Base-by-base conservation (phyloP, 2,888 invertebrate genomes). In the Volucella bombylans region DNA sequence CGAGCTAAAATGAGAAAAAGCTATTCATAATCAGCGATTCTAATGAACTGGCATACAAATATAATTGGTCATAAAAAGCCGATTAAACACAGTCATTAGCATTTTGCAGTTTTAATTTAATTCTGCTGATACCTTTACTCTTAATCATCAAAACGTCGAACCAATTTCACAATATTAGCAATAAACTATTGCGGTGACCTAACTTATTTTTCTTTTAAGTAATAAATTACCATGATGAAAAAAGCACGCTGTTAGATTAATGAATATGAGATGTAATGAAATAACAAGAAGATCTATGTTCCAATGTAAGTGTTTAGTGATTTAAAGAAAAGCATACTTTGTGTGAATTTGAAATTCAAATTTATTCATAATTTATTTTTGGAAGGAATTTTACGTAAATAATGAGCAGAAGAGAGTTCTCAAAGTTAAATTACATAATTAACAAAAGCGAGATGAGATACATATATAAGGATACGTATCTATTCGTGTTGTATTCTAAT, bases 201-300 rank as follows among this genome's bases (percentile, higher is more conserved):
- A 15, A n/a, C 9, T 47, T 49, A 10, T 39, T 47, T 31, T 47
- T 38, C 15, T 68, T 6, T 45, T 12, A 52, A 39, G 15, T 45
- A 62, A 62, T 47, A 65, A 39, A 65, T 65, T 50, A 38, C 2
- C 50, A 65, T 64, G 50, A 50, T 38, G 50, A 41, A 50, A 39
- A 59, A 50, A 39, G 23, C 54, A 18, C 14, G 67, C 52, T 55
- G 31, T 31, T 54, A 14, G 71, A 71, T 71, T 71, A 41, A 71
- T 59, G 47, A 41, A 23, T 59, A 71, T 14, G 31, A 39, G 43
- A 6, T 14, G 14, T 31, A 31, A 54, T 55, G 8, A 23, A 54
- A 31, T 45, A 31, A 52, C 52, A 45, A 41, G 10, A 11, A 45
- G 43, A 45, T 61, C 43, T n/a, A 45, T 57, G 14, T 65, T 15